Evolutionary conservation across 2,888 invertebrate species (phyloP).

Genomic region (Plebejus anna): DNA sequence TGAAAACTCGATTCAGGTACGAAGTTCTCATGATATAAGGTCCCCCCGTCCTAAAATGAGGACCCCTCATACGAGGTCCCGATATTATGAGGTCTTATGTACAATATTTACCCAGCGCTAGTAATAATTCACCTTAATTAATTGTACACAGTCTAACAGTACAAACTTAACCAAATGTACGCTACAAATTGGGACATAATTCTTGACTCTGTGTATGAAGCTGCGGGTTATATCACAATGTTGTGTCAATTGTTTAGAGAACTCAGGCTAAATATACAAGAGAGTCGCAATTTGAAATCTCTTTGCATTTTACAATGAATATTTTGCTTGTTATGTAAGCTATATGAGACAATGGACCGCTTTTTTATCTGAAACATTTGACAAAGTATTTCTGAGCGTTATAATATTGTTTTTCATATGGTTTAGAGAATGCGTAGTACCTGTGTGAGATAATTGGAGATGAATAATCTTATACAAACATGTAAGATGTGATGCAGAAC

Average conservation of each 20-base stretch:
- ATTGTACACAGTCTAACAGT: neutral
- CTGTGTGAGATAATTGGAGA: no score
- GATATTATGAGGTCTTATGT: neutral
- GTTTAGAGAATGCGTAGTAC: no score
- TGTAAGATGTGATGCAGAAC: no score
- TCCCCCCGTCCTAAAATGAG: no score
- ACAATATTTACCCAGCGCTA: neutral
- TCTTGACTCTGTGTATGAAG: neutral
- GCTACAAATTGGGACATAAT: neutral
- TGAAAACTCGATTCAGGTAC: neutral
- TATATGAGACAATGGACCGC: no score
- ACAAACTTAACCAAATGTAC: neutral
- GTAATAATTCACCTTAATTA: neutral
- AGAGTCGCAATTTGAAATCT: neutral
- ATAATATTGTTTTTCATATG: no score
- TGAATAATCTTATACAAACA: no score
- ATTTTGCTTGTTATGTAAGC: neutral
- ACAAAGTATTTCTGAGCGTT: neutral
- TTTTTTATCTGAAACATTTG: no score
- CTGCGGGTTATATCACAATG: neutral
- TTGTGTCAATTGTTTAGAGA: neutral
- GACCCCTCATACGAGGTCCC: neutral
- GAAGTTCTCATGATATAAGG: no score
- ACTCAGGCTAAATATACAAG: neutral
- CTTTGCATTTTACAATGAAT: neutral